Percentiles rank a stretch among this genome's conserved stretches.
These are phyloP conservation scores for Brenthis hecate DNA, from an alignment of 2,888 invertebrate species.

Conservation along the genomic window DNA sequence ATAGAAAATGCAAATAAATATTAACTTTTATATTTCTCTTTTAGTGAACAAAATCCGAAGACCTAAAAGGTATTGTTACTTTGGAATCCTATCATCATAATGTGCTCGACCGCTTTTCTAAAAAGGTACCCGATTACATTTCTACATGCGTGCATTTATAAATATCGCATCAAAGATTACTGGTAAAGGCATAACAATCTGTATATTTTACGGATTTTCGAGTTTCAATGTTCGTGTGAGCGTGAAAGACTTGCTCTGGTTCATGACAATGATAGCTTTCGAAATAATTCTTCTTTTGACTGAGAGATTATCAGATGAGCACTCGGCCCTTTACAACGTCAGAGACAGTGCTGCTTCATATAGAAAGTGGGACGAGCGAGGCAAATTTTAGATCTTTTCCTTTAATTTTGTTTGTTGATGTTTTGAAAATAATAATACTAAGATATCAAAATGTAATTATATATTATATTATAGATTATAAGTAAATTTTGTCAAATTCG, in stretches of 20 bases:
- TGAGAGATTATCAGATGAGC: slow-evolving; percentile 39
- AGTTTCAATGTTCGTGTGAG: slow-evolving; percentile 42
- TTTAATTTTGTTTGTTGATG: not conserved
- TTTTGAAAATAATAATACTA: not conserved
- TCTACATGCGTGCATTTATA: slow-evolving; percentile 29
- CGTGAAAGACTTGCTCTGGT: slow-evolving; percentile 29
- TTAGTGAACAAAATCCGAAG: not conserved
- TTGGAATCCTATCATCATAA: slow-evolving; percentile 14
- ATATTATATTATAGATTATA: no score
- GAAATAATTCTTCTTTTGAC: slow-evolving; percentile 40
- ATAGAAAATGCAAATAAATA: no score
- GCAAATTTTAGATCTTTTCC: no score
- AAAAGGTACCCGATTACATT: slow-evolving; percentile 28
- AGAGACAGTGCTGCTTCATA: slow-evolving; percentile 33
- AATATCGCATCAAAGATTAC: slow-evolving; percentile 30
- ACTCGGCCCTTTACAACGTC: slow-evolving; percentile 35
- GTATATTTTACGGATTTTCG: slow-evolving; percentile 44
- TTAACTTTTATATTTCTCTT: not conserved
- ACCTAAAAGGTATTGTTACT: slow-evolving; percentile 18
- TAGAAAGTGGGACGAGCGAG: slow-evolving; percentile 8
- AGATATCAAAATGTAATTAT: not conserved
- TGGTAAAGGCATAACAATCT: slow-evolving; percentile 40
- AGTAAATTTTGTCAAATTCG: not conserved
- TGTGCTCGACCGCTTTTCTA: slow-evolving; percentile 22
- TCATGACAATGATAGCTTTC: slow-evolving; percentile 33